A percentile compares a stretch with the other conserved stretches of the same genome.
phyloP scores from a whole-genome alignment of 2,888 invertebrate species.

The Adineta ricciae region DNA sequence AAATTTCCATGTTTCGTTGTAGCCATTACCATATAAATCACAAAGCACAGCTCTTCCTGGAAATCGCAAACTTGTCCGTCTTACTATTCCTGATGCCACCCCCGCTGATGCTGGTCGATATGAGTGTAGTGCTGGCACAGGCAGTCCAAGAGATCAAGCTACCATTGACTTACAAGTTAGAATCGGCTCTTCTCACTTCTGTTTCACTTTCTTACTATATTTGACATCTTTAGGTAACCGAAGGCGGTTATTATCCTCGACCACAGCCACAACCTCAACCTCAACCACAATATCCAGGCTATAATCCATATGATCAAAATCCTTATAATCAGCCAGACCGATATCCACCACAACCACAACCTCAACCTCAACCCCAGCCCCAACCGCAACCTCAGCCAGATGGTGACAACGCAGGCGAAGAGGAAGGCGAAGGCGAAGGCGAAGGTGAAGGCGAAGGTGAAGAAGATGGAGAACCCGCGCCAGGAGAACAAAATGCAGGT shows the following conservation, averaged over 20 bases:
- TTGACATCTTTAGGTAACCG: background rate
- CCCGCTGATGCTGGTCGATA: background rate
- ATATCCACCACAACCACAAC: background rate
- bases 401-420: background rate
- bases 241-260: background rate
- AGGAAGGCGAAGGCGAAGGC: background rate
- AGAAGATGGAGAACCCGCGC: background rate
- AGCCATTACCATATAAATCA: slow-evolving; percentile 2
- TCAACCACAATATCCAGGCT: background rate
- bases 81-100: background rate
- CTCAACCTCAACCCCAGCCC: background rate
- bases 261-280: background rate
- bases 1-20: background rate
- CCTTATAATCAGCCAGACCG: background rate
- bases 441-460: background rate
- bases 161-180: background rate
- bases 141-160: background rate
- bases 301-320: background rate
- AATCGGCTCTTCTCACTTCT: background rate
- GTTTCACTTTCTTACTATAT: background rate
- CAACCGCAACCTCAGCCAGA: background rate
- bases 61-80: background rate
- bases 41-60: background rate
- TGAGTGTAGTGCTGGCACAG: slow-evolving; percentile 18
- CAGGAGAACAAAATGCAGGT: background rate